These are phyloP conservation scores for Sebastes iracundus DNA, from an alignment of 2,797 vertebrate genomes.

Conservation along the genomic window DNA sequence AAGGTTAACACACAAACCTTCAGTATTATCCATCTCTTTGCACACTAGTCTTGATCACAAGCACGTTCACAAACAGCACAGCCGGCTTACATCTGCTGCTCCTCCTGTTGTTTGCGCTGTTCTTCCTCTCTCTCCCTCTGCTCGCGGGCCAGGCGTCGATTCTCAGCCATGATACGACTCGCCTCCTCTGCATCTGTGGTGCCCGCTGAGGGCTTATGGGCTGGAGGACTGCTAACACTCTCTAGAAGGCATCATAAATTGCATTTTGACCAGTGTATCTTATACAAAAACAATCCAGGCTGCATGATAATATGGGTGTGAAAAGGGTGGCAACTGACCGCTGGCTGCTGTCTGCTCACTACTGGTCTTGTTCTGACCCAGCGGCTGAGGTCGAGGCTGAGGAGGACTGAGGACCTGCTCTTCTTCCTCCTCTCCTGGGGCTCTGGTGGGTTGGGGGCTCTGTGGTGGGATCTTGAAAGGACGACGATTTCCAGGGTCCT, in stretches of 20 bases:
- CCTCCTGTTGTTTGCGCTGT: constrained; percentile 87
- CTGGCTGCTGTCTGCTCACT: constrained; percentile 42
- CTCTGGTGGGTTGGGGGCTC: constrained; percentile 27
- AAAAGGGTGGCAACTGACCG: constrained; percentile 39
- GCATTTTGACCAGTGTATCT: background rate
- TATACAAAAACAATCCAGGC: background rate
- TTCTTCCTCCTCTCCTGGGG: constrained; percentile 78
- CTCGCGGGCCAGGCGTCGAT: constrained; percentile 91
- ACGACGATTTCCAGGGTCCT: constrained; percentile 90
- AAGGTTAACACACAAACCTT: background rate
- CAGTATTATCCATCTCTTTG: background rate
- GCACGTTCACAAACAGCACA: background rate
- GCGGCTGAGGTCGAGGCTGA: constrained; percentile 70
- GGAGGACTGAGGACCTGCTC: constrained; percentile 64
- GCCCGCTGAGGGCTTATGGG: constrained; percentile 86
- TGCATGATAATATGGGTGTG: background rate
- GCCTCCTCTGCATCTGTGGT: constrained; percentile 95
- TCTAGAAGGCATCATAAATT: constrained; percentile 40
- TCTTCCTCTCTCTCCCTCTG: constrained; percentile 93
- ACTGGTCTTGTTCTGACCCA: constrained; percentile 68
- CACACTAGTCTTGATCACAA: background rate
- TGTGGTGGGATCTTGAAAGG: constrained; percentile 82
- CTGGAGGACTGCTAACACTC: constrained; percentile 58
- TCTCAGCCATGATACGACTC: constrained; percentile 91
- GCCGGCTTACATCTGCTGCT: constrained; percentile 87